A percentile compares a stretch with the other conserved stretches of the same genome.
phyloP scores from a whole-genome alignment of 2,888 invertebrate species.

The Cantharis lateralis region DNA sequence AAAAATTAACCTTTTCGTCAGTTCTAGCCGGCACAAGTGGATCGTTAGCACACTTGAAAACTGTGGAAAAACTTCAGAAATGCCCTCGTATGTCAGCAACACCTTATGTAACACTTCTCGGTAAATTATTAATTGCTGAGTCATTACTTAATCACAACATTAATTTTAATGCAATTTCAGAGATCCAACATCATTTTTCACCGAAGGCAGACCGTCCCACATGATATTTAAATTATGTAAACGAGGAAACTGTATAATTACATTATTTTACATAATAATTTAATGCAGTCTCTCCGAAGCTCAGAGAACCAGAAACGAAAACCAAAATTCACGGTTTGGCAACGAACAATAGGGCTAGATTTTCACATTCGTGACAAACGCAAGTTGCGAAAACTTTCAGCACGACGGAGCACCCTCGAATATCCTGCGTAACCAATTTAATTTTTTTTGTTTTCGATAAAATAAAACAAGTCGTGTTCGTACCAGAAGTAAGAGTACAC shows the following conservation, averaged over 20 bases:
- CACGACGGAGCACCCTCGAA: neutral
- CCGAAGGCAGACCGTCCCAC: neutral
- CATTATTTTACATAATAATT: neutral
- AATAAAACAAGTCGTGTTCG: neutral
- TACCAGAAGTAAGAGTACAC: neutral
- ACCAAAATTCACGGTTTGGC: neutral
- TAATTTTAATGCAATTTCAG: neutral
- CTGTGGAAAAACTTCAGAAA: neutral
- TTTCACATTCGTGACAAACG: neutral
- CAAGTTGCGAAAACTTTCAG: neutral
- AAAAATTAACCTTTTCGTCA: neutral
- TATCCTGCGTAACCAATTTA: neutral
- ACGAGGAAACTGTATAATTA: neutral
- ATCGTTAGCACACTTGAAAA: neutral
- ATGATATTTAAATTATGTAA: neutral
- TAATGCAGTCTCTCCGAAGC: neutral
- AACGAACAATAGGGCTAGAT: neutral
- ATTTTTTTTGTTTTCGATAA: neutral
- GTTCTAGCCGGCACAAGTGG: neutral
- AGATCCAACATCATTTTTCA: neutral
- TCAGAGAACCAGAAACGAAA: neutral
- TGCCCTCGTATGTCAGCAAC: neutral
- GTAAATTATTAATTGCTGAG: neutral
- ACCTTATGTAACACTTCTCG: neutral
- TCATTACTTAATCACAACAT: neutral